phyloP scores from a whole-genome alignment of 2,113 vertebrate species.

The Rallus limicola region DNA sequence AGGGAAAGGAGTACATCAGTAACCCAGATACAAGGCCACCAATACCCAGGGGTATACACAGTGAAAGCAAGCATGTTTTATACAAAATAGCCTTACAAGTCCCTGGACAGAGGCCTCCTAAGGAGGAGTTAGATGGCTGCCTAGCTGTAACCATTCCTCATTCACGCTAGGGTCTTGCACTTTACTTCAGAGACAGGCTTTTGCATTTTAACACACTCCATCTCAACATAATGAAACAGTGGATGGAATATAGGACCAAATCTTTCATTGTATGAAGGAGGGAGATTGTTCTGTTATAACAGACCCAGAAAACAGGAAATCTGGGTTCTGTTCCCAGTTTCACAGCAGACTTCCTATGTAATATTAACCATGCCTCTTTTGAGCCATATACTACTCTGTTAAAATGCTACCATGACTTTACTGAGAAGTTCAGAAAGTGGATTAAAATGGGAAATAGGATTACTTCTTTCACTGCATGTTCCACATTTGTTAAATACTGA shows the following conservation, averaged over 20 bases:
- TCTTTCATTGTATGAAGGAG: background rate
- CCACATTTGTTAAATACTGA: background rate
- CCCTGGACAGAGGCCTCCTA: background rate
- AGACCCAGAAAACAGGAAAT: background rate
- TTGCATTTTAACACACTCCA: background rate
- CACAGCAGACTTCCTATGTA: background rate
- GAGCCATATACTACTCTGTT: background rate
- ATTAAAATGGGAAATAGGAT: background rate
- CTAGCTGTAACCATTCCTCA: background rate
- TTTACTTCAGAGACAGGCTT: background rate
- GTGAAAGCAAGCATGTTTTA: background rate
- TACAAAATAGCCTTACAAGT: background rate
- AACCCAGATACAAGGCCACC: background rate
- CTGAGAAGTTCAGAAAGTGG: background rate
- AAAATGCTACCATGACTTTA: background rate
- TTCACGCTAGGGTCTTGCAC: background rate
- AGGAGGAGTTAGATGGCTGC: background rate
- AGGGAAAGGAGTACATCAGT: background rate
- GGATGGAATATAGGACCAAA: background rate
- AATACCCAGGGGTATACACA: background rate
- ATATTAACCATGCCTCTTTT: background rate
- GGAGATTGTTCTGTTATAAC: background rate
- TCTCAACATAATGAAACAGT: background rate
- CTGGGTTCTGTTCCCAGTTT: background rate
- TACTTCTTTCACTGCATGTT: background rate